A percentile compares a stretch with the other conserved stretches of the same genome.
Evolutionary conservation across 2,888 invertebrate genomes (phyloP).

Genomic region (Sarcophaga caerulescens): DNA sequence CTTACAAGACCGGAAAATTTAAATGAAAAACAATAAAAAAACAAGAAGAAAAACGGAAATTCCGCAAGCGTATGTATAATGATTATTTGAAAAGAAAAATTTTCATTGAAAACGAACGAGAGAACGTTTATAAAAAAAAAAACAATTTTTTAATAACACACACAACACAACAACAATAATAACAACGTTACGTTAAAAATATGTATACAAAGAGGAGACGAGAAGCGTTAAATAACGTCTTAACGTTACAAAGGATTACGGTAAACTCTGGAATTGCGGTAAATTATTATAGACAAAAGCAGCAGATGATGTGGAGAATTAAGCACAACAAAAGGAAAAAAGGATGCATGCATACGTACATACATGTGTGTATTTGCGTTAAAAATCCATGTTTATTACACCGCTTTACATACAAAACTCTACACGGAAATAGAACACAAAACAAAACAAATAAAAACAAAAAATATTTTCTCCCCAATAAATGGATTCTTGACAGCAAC

Average conservation of each 20-base stretch:
- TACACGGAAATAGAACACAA: conserved; percentile 43
- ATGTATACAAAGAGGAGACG: conserved; percentile 5
- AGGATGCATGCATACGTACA: neutral
- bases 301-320: conserved; percentile 47
- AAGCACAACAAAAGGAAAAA: neutral
- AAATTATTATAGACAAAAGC: conserved; percentile 28
- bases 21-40: neutral
- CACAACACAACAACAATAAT: conserved; percentile 17
- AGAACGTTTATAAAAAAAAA: neutral
- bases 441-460: neutral
- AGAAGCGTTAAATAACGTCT: conserved; percentile 34
- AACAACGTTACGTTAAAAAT: neutral
- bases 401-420: conserved; percentile 21
- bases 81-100: neutral
- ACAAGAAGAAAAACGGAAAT: conserved; percentile 45
- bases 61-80: conserved; percentile 65
- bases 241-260: conserved; percentile 60
- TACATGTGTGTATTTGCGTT: neutral
- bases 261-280: conserved; percentile 51
- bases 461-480: neutral
- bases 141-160: neutral
- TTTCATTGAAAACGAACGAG: neutral
- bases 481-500: conserved; percentile 54
- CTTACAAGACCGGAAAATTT: conserved; percentile 1
- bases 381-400: too few relatives aligned